phyloP scores from a whole-genome alignment of 2,797 vertebrate genomes.

The Nannoperca australis region DNA sequence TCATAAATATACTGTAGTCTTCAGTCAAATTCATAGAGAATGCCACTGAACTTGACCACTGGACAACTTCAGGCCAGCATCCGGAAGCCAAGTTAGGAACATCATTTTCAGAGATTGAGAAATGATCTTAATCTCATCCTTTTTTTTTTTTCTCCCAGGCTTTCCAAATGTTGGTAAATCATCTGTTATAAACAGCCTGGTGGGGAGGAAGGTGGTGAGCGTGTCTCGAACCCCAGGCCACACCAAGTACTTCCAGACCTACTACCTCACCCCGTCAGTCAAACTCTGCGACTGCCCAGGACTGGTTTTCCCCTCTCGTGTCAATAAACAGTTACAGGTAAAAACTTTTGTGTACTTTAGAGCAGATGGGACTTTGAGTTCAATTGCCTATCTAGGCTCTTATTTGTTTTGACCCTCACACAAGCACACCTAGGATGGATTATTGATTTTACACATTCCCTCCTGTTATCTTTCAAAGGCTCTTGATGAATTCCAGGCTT shows the following conservation, averaged over 20 bases:
- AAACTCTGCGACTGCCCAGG: constrained; percentile 96
- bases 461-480: constrained; percentile 10
- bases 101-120: not conserved
- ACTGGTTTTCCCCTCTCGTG: constrained; percentile 91
- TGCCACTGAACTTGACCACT: not conserved
- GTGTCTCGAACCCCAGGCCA: constrained; percentile 95
- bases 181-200: constrained; percentile 92
- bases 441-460: constrained; percentile 44
- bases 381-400: not conserved
- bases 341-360: not conserved
- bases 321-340: constrained; percentile 92
- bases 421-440: constrained; percentile 16
- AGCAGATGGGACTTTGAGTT: constrained; percentile 21
- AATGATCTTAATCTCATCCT: not conserved
- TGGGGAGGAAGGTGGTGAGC: constrained; percentile 93
- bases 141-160: constrained; percentile 74
- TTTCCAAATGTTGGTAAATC: constrained; percentile 96
- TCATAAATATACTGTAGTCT: not conserved
- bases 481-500: not conserved
- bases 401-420: constrained; percentile 11
- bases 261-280: constrained; percentile 92
- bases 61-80: not conserved
- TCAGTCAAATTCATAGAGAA: not conserved
- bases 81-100: not conserved
- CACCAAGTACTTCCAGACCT: constrained; percentile 98